phyloP scores from a whole-genome alignment of 2,113 vertebrate species.

The Cathartes aura region DNA sequence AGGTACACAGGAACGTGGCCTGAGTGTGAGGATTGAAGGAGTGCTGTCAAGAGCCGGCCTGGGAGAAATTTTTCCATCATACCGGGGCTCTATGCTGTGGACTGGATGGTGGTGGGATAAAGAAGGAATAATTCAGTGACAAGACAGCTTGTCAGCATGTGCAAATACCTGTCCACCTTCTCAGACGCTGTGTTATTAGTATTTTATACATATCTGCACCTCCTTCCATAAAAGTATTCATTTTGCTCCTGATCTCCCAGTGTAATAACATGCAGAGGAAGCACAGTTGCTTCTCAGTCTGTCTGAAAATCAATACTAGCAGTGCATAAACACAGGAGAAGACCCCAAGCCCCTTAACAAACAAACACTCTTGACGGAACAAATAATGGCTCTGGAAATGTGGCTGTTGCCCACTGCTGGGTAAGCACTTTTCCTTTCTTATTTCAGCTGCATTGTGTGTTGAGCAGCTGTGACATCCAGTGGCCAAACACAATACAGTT shows the following conservation, averaged over 20 bases:
- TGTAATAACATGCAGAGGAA: neutral
- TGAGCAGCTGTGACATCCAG: constrained; percentile 70
- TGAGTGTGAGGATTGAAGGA: neutral
- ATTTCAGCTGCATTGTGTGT: neutral
- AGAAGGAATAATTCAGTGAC: neutral
- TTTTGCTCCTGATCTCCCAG: neutral
- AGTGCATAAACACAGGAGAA: neutral
- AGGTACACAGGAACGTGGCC: neutral
- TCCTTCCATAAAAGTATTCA: neutral
- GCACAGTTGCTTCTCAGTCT: neutral
- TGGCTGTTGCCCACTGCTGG: neutral
- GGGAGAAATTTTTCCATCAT: neutral
- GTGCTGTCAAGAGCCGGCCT: fast-evolving
- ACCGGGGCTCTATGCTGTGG: neutral
- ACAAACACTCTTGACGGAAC: neutral
- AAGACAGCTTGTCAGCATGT: neutral
- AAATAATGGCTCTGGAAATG: neutral
- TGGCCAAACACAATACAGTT: constrained; percentile 52
- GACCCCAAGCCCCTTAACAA: neutral
- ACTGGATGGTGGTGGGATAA: neutral
- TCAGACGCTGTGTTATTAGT: neutral
- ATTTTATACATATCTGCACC: neutral
- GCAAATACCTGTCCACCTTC: neutral
- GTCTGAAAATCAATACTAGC: neutral
- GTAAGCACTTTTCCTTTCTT: neutral